Percentiles rank a stretch among this genome's conserved stretches.
These are phyloP conservation scores for Oryzaephilus surinamensis DNA, from an alignment of 1,140 invertebrate genomes.

Conservation along the genomic window DNA sequence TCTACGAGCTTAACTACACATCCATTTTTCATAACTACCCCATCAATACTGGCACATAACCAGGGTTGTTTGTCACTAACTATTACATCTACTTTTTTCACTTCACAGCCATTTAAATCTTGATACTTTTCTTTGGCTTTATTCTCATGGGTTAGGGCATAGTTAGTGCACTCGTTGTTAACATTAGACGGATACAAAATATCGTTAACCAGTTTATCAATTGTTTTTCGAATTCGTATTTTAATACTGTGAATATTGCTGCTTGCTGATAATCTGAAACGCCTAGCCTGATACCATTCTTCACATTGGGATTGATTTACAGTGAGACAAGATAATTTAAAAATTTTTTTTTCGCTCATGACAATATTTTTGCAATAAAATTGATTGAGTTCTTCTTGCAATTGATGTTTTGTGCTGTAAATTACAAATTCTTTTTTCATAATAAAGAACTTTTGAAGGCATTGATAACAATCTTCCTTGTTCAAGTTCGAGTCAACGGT, in stretches of 20 bases:
- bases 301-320: constrained; percentile 18
- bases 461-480: too few relatives aligned
- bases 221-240: constrained; percentile 14
- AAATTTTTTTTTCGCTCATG: constrained; percentile 22
- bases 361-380: constrained; percentile 24
- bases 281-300: constrained; percentile 17
- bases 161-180: constrained; percentile 9
- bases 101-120: constrained; percentile 9
- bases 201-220: constrained; percentile 13
- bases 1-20: constrained; percentile 19
- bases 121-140: constrained; percentile 10
- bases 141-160: constrained; percentile 8
- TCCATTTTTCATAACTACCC: constrained; percentile 17
- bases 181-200: constrained; percentile 15
- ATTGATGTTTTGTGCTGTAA: constrained; percentile 6
- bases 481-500: too few relatives aligned
- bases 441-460: constrained; percentile 4
- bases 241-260: constrained; percentile 23
- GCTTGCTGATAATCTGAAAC: constrained; percentile 19
- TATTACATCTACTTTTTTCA: constrained; percentile 19
- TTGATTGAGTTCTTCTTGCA: constrained; percentile 17
- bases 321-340: constrained; percentile 25
- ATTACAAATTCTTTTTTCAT: constrained; percentile 6
- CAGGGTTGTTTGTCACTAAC: constrained; percentile 21
- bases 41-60: constrained; percentile 24